A percentile compares a stretch with the other conserved stretches of the same genome.
Conservation (phyloP, 2,797 vertebrate species). For the Megaceryle alcyon region DNA sequence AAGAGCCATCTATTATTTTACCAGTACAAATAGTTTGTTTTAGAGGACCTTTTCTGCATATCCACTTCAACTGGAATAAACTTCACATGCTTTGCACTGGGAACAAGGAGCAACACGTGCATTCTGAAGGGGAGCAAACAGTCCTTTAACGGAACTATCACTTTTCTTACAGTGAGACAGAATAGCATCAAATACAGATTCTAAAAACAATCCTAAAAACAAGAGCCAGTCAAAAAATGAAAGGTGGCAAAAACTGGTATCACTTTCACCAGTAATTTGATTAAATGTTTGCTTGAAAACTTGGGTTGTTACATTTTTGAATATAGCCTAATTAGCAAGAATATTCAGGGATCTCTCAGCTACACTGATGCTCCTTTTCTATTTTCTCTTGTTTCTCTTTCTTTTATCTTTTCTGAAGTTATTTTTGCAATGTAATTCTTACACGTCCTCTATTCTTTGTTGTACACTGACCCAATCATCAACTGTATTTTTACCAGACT, state of each 20-base stretch:
- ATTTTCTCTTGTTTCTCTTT: not conserved
- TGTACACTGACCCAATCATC: not conserved
- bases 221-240: not conserved
- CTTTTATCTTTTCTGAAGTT: not conserved
- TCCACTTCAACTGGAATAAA: not conserved
- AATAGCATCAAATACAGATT: not conserved
- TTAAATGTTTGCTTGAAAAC: not conserved
- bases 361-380: not conserved
- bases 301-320: not conserved
- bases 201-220: not conserved
- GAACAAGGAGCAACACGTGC: not conserved
- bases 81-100: not conserved
- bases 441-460: not conserved
- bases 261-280: not conserved
- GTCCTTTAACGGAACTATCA: not conserved
- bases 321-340: not conserved
- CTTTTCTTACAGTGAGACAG: not conserved
- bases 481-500: not conserved
- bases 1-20: conserved; percentile 13
- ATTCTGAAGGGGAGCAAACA: not conserved
- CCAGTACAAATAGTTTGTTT: not conserved
- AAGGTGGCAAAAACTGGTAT: not conserved
- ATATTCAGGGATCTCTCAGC: not conserved
- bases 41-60: not conserved
- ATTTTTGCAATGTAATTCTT: not conserved